These are phyloP conservation scores for Geotrypetes seraphini DNA, from an alignment of 2,797 vertebrate genomes.

Conservation along the genomic window DNA sequence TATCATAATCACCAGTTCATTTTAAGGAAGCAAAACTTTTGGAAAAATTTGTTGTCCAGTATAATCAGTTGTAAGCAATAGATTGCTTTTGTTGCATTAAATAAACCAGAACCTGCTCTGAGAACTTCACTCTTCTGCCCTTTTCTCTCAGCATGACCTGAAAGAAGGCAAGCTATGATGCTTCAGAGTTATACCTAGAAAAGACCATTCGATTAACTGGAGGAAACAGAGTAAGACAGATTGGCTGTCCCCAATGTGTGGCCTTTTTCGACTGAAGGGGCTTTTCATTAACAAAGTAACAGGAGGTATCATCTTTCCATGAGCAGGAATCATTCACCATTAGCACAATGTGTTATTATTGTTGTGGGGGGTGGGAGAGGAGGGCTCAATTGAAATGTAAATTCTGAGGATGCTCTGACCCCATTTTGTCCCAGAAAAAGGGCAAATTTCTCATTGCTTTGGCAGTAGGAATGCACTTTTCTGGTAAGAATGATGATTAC, in stretches of 20 bases:
- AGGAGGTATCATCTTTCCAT: slow-evolving; percentile 83
- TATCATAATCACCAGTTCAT: too few relatives aligned
- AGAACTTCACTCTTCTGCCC: too few relatives aligned
- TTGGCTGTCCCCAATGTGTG: slow-evolving; percentile 72
- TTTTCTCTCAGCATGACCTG: too few relatives aligned
- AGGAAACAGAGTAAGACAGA: slow-evolving; percentile 67
- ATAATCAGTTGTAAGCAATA: too few relatives aligned
- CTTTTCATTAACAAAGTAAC: slow-evolving; percentile 85
- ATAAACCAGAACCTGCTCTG: too few relatives aligned
- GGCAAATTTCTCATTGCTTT: slow-evolving; percentile 83
- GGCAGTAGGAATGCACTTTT: slow-evolving; percentile 46
- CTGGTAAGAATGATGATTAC: slow-evolving; percentile 45
- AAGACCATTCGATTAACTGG: slow-evolving; percentile 28
- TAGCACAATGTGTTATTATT: slow-evolving; percentile 93
- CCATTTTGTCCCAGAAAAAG: slow-evolving; percentile 68
- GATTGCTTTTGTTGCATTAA: too few relatives aligned
- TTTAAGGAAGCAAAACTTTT: too few relatives aligned
- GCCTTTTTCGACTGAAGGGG: slow-evolving; percentile 78
- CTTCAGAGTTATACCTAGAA: slow-evolving; percentile 20
- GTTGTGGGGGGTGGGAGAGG: too few relatives aligned
- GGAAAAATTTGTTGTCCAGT: too few relatives aligned
- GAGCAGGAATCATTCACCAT: slow-evolving; percentile 73
- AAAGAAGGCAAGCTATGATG: slow-evolving; percentile 11
- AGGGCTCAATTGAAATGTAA: slow-evolving; percentile 98
- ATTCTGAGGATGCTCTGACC: slow-evolving; percentile 86